Evolutionary conservation across 2,113 vertebrate species (phyloP).

Genomic region (Catagonus wagneri): DNA sequence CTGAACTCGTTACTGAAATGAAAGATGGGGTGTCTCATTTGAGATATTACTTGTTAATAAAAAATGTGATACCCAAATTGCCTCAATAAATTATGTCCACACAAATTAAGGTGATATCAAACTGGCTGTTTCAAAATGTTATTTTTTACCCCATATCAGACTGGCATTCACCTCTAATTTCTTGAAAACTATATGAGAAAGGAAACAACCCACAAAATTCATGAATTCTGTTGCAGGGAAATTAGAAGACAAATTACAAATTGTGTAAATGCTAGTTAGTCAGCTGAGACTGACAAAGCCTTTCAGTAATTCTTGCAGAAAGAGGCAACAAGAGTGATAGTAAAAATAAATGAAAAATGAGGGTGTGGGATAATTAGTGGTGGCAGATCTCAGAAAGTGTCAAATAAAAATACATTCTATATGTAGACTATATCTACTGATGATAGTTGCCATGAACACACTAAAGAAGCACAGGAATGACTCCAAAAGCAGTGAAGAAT

Average conservation of each 20-base stretch:
- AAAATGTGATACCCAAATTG: slow-evolving; percentile 43
- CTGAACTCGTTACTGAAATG: slow-evolving; percentile 58
- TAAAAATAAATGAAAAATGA: background rate
- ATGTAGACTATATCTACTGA: background rate
- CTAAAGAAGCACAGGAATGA: background rate
- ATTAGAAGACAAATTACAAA: background rate
- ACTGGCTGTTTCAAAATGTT: slow-evolving; percentile 33
- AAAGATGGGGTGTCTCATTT: background rate
- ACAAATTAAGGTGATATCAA: slow-evolving; percentile 55
- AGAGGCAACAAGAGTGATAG: background rate
- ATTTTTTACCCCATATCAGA: slow-evolving; percentile 7
- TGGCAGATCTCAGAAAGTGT: background rate
- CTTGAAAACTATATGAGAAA: background rate
- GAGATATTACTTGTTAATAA: slow-evolving; percentile 53
- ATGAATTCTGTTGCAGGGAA: background rate
- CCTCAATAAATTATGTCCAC: slow-evolving; percentile 30
- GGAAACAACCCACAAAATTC: background rate
- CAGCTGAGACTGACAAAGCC: background rate
- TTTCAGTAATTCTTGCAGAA: background rate
- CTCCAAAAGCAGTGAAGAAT: background rate
- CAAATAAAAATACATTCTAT: background rate
- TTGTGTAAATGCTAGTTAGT: background rate
- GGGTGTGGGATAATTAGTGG: background rate
- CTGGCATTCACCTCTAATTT: background rate
- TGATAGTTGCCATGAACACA: background rate